Conservation (phyloP, 1,140 invertebrate species). For the Steinernema khuongi region DNA sequence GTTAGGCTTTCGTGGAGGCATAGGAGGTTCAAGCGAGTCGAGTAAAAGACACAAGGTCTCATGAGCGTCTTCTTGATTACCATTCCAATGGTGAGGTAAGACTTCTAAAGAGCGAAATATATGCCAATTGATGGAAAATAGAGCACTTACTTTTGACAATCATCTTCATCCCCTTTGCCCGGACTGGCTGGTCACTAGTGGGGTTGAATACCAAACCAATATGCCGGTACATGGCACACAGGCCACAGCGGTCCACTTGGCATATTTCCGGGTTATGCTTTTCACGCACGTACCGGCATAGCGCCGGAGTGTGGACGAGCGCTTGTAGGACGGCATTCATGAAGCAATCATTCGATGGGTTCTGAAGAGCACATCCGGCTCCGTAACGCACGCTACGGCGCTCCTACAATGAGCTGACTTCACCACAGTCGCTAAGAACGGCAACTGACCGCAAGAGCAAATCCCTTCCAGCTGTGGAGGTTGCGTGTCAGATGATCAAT, state of each 20-base stretch:
- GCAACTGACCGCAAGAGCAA: neutral
- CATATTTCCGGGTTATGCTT: conserved; percentile 9
- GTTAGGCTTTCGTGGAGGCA: neutral
- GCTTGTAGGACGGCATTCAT: conserved; percentile 31
- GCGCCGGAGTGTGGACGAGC: conserved; percentile 25
- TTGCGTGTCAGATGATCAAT: conserved; percentile 22
- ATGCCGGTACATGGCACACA: neutral
- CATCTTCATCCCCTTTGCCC: neutral
- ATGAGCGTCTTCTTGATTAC: conserved; percentile 34
- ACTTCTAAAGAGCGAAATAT: conserved; percentile 21
- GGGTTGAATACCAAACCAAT: neutral
- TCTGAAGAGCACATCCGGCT: conserved; percentile 18
- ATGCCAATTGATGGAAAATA: too few relatives aligned
- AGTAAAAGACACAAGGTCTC: conserved; percentile 26
- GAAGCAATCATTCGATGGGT: conserved; percentile 33
- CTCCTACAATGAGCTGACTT: conserved; percentile 6
- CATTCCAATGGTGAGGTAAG: conserved; percentile 24
- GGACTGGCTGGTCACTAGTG: neutral
- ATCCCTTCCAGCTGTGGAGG: conserved; percentile 24
- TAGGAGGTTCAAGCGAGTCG: conserved; percentile 27
- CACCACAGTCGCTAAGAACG: conserved; percentile 19
- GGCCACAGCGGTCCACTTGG: neutral
- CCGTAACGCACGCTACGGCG: neutral
- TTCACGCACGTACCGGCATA: conserved; percentile 28
- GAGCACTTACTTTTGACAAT: conserved; percentile 12